Evolutionary conservation across 1,140 invertebrate genomes (phyloP), one percentile per base, ranked within the genome.

Genomic region (Frieseomelitta varia): DNA sequence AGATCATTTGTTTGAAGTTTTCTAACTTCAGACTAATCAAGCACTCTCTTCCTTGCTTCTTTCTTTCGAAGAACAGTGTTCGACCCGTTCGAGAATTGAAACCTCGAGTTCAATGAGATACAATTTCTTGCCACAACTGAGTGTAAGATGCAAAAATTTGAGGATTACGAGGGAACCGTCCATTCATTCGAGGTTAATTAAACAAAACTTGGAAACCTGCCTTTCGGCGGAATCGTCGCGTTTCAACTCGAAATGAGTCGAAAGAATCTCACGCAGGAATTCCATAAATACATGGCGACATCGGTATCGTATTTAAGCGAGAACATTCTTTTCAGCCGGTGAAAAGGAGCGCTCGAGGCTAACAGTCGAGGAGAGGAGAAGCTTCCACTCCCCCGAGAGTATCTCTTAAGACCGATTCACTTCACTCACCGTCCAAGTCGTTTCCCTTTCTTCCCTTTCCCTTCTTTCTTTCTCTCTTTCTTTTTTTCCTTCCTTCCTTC

Each of bases 321-420:
- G 77, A 56, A 72, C 65, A 53, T 79, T 71, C 76, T 58, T 61
- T 27, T 65, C n/a, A 56, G 56, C 24, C 51, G 21, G 27, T 68
- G 63, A 72, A 61, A 58, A 67, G 61, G 56, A 51, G 12, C 67
- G 61, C 67, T 80, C 27, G 27, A 74, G 56, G 69, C 58, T 53
- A 76, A 74, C 61, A 73, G 79, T 61, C 14, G 79, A 61, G 61
- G 80, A 69, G 77, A 69, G 68, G 39, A 79, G 58, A 69, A 81
- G 17, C 58, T 81, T 87, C 47, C 69, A 67, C 68, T 88, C 58
- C 77, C 75, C 6, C n/a, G 61, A 39, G 76, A 75, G 78, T 79
- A 58, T 56, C 39, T 86, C 80, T 86, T 84, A 86, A 89, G 74
- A 86, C 81, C 61, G 82, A 86, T 86, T 89, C 84, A 82, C 84